These are phyloP conservation scores for Paedocypris micromegethes DNA, from an alignment of 2,797 vertebrate genomes.

Conservation along the genomic window DNA sequence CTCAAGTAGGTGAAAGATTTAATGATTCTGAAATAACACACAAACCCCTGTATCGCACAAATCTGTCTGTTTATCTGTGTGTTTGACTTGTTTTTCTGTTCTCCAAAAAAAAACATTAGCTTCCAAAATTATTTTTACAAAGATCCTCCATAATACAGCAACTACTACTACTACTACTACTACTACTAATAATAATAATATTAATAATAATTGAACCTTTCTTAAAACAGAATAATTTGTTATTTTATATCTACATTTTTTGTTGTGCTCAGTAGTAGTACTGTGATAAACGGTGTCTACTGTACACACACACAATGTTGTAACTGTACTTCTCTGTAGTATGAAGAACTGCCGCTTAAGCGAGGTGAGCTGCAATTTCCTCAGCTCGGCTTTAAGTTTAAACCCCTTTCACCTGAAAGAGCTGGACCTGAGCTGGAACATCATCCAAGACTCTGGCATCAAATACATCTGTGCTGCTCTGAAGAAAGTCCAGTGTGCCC, in stretches of 20 bases:
- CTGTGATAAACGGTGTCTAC: no score
- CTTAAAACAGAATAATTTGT: no score
- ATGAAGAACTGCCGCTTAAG: conserved; percentile 15
- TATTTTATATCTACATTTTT: no score
- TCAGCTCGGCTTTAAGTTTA: conserved; percentile 16
- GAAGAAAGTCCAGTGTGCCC: neutral
- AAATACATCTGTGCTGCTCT: conserved; percentile 5
- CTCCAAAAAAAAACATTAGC: neutral
- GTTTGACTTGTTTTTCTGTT: neutral
- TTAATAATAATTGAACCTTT: no score
- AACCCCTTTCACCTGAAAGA: conserved; percentile 3
- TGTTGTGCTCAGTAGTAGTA: no score
- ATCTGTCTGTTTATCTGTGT: no score
- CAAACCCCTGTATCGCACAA: no score
- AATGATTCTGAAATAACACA: neutral
- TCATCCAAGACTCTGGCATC: conserved; percentile 6
- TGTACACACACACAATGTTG: no score
- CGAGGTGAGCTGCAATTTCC: conserved; percentile 1
- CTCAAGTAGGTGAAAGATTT: neutral
- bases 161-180: no score
- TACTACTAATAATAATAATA: no score
- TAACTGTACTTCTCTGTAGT: neutral
- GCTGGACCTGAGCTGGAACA: conserved; percentile 19
- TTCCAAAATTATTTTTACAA: no score
- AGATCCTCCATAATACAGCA: no score